Conservation (phyloP, 2,113 vertebrate genomes). For the Arizona elegans region DNA sequence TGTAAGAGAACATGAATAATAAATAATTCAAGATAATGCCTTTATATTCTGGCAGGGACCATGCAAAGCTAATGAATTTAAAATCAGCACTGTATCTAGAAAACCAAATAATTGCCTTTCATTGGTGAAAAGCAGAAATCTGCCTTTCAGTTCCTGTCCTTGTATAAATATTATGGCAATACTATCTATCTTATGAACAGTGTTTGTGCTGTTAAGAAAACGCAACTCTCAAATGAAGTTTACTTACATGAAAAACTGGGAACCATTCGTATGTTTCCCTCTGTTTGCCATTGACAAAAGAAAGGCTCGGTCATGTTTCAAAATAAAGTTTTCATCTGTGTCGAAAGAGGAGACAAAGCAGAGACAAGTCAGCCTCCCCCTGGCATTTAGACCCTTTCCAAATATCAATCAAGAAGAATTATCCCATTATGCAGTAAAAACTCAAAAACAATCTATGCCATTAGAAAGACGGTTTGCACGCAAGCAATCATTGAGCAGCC, state of each 20-base stretch:
- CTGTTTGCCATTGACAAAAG: slow-evolving; percentile 99
- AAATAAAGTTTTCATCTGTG: slow-evolving; percentile 99
- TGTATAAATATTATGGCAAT: slow-evolving; percentile 46
- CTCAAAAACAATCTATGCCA: slow-evolving; percentile 35
- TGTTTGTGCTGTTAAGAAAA: slow-evolving; percentile 72
- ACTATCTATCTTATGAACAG: slow-evolving; percentile 78
- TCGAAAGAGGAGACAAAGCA: slow-evolving; percentile 70
- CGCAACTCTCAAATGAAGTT: slow-evolving; percentile 43
- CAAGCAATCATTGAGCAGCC: background rate
- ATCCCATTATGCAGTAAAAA: slow-evolving; percentile 65
- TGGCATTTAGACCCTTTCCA: slow-evolving; percentile 39
- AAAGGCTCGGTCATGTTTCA: slow-evolving; percentile 98
- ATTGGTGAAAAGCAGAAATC: background rate
- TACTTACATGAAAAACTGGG: slow-evolving; percentile 99
- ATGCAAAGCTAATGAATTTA: slow-evolving; percentile 11
- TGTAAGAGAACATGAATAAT: background rate
- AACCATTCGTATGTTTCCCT: slow-evolving; percentile 98
- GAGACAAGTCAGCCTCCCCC: slow-evolving; percentile 61
- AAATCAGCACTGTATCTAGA: slow-evolving; percentile 17
- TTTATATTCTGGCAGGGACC: background rate
- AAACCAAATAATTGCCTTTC: background rate
- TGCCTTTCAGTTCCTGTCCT: background rate
- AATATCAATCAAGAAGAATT: slow-evolving; percentile 64
- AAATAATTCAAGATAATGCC: background rate
- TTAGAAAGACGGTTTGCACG: slow-evolving; percentile 26